Conservation (phyloP, 2,113 vertebrate species). For the Ophiodon elongatus region DNA sequence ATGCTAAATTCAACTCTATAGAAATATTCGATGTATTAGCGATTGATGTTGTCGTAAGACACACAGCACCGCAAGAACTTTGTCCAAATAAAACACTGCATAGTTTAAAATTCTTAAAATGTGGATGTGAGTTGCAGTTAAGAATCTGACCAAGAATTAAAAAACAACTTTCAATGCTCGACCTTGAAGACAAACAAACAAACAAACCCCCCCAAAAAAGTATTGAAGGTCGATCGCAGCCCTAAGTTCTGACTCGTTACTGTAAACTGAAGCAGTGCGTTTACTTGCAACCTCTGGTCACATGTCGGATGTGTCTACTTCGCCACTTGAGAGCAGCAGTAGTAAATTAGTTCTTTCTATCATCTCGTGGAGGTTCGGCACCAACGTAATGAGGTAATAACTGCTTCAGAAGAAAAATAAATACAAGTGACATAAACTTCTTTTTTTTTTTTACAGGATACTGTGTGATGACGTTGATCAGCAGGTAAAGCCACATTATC, state of each 20-base stretch:
- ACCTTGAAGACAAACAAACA: not conserved
- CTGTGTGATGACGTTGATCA: conserved; percentile 96
- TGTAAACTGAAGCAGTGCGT: not conserved
- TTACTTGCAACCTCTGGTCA: not conserved
- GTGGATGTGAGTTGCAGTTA: not conserved
- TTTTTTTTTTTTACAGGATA: conserved; percentile 87
- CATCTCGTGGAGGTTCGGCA: not conserved
- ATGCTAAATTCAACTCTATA: too few species aligned
- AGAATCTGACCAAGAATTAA: not conserved
- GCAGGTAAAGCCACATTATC: conserved; percentile 95
- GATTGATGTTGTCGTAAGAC: too few species aligned
- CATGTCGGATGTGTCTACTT: not conserved
- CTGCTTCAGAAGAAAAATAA: not conserved
- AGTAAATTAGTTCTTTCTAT: not conserved
- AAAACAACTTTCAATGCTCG: too few species aligned
- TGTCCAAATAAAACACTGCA: too few species aligned
- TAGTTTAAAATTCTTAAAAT: too few species aligned
- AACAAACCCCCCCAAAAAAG: too few species aligned
- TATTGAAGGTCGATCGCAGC: not conserved
- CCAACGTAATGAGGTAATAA: not conserved
- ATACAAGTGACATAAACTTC: not conserved
- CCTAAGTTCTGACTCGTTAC: not conserved
- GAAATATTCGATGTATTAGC: too few species aligned
- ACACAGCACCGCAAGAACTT: too few species aligned
- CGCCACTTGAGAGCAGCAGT: not conserved